A percentile compares a stretch with the other conserved stretches of the same genome.
These are phyloP conservation scores for Lasioglossum lativentre DNA, from an alignment of 2,888 invertebrate genomes.

Conservation along the genomic window DNA sequence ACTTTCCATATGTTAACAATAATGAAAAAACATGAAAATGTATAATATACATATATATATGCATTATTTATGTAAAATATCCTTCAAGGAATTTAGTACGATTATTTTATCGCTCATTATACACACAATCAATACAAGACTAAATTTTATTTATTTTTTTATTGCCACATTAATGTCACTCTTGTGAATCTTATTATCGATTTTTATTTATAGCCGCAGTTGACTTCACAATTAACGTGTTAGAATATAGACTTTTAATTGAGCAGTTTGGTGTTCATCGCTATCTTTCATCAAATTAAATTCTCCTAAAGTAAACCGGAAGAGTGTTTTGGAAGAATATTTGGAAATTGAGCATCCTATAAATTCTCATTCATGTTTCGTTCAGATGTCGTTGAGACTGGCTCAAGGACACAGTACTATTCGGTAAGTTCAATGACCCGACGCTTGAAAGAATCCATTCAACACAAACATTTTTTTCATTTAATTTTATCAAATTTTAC, in stretches of 20 bases:
- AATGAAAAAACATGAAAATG: neutral
- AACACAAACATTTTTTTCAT: neutral
- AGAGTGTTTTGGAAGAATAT: neutral
- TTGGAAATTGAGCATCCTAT: neutral
- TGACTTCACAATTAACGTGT: neutral
- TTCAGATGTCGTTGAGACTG: neutral
- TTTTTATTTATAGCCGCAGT: neutral
- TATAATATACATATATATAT: no score
- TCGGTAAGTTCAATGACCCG: slow-evolving; percentile 30
- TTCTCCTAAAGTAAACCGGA: neutral
- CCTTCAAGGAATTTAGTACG: neutral
- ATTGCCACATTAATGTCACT: neutral
- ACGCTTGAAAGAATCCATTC: neutral
- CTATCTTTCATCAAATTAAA: neutral
- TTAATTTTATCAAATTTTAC: neutral
- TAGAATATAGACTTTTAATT: neutral
- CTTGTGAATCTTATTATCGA: neutral
- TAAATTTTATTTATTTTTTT: neutral
- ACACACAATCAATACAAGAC: neutral
- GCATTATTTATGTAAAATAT: neutral
- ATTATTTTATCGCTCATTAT: neutral
- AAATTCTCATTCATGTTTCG: neutral
- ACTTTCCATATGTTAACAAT: neutral
- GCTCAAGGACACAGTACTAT: slow-evolving; percentile 27
- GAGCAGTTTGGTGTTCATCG: neutral